Conservation (phyloP, 2,113 vertebrate species). For the Speoplatyrhinus poulsoni region DNA sequence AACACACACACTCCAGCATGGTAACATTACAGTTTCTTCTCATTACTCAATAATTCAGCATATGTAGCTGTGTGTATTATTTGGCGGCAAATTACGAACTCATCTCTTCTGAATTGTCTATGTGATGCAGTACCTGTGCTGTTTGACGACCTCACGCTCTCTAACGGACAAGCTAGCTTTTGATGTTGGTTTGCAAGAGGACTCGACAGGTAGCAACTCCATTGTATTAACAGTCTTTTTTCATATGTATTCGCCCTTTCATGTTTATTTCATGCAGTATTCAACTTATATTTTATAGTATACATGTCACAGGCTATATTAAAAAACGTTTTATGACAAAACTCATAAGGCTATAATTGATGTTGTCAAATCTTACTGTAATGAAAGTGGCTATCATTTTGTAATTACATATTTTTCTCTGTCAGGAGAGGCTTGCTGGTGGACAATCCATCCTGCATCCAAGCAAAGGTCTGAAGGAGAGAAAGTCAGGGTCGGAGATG, state of each 20-base stretch:
- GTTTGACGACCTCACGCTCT: slow-evolving; percentile 89
- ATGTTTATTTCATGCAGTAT: neutral
- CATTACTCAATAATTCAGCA: neutral
- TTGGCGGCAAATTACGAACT: neutral
- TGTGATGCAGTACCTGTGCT: slow-evolving; percentile 84
- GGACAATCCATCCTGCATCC: slow-evolving; percentile 92
- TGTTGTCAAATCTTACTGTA: too few relatives aligned
- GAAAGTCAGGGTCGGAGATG: slow-evolving; percentile 91
- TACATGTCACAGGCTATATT: neutral
- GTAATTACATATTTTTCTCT: neutral
- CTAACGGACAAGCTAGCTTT: slow-evolving; percentile 92
- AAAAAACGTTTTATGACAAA: too few relatives aligned
- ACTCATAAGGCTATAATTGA: too few relatives aligned
- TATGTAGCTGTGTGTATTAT: neutral
- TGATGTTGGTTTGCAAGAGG: slow-evolving; percentile 90
- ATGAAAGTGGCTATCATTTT: too few relatives aligned
- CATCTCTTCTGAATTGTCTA: slow-evolving; percentile 6
- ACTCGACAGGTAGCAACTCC: slow-evolving; percentile 81
- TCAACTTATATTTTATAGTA: neutral
- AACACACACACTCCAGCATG: slow-evolving; percentile 90
- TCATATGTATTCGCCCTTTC: neutral
- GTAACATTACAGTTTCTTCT: slow-evolving; percentile 67
- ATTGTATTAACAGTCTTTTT: too few relatives aligned
- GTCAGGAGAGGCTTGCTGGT: slow-evolving; percentile 93
- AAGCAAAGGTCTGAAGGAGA: slow-evolving; percentile 94